Evolutionary conservation across 2,797 vertebrate species (phyloP).

Genomic region (Pristis pectinata): DNA sequence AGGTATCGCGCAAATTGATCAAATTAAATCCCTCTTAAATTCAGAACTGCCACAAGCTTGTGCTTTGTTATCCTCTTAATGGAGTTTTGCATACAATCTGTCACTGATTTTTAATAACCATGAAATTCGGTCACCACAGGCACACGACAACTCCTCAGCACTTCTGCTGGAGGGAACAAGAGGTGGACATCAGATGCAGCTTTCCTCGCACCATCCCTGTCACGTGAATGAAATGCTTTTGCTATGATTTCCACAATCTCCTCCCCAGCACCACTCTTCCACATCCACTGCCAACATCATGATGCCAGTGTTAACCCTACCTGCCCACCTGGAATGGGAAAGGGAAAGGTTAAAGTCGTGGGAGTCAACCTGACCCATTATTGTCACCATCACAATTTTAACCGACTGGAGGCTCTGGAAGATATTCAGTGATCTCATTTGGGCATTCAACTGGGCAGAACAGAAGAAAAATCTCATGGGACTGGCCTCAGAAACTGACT

Average conservation of each 20-base stretch:
- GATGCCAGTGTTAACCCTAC: neutral
- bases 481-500: neutral
- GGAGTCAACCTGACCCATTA: neutral
- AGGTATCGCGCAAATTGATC: neutral
- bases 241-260: neutral
- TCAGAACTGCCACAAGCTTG: neutral
- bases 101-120: neutral
- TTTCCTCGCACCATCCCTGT: neutral
- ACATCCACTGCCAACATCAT: neutral
- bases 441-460: neutral
- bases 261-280: neutral
- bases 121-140: neutral
- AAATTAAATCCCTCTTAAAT: neutral
- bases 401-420: neutral
- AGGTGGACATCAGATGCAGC: neutral
- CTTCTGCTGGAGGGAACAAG: neutral
- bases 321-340: neutral
- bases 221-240: neutral
- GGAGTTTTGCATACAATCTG: neutral
- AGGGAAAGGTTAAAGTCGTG: neutral
- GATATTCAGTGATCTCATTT: neutral
- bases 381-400: neutral
- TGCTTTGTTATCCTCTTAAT: neutral
- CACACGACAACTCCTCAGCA: neutral
- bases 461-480: neutral